Percentiles rank a stretch among this genome's conserved stretches.
phyloP scores from a whole-genome alignment of 2,888 invertebrate species.

The Nudaria mundana region DNA sequence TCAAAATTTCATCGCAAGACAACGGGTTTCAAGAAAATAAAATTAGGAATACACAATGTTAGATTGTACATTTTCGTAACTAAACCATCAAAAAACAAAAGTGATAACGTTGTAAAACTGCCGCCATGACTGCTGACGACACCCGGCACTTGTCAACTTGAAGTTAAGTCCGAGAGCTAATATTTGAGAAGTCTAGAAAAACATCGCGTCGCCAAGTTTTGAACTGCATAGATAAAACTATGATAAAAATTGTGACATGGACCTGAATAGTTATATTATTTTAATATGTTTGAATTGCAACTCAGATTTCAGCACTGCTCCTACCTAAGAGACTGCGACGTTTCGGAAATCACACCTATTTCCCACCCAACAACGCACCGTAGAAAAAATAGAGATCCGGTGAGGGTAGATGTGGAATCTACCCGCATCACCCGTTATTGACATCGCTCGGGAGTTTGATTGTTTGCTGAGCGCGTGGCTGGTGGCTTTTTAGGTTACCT shows the following conservation, averaged over 20 bases:
- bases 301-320: no score
- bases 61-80: slow-evolving; percentile 26
- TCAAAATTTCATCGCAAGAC: no score
- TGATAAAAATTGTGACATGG: slow-evolving; percentile 26
- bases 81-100: slow-evolving; percentile 12
- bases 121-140: slow-evolving; percentile 35
- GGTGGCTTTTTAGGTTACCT: no score
- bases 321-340: no score
- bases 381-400: no score
- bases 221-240: slow-evolving; percentile 33
- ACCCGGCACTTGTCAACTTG: slow-evolving; percentile 32
- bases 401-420: no score
- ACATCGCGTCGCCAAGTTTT: slow-evolving; percentile 29
- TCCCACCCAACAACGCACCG: no score
- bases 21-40: no score
- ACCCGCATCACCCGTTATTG: no score
- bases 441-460: no score
- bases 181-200: slow-evolving; percentile 56
- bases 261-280: slow-evolving; percentile 1
- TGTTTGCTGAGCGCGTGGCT: no score
- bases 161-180: slow-evolving; percentile 62
- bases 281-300: slow-evolving; percentile 2
- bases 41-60: slow-evolving; percentile 5
- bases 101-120: slow-evolving; percentile 44
- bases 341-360: no score